phyloP scores from a whole-genome alignment of 2,797 vertebrate genomes.

The Alcedo quadribrachys region DNA sequence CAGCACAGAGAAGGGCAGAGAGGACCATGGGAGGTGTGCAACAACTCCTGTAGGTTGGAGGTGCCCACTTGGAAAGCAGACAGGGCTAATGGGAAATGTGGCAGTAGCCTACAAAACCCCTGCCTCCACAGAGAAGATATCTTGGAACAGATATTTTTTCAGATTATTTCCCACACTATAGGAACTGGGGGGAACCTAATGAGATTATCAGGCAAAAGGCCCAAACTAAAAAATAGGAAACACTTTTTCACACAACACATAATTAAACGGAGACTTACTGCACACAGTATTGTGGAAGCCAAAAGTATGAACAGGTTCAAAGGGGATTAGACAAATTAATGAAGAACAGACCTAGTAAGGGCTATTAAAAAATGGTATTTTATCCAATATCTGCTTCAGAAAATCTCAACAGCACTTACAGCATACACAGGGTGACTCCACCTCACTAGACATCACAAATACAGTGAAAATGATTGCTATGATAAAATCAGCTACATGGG shows the following conservation, averaged over 20 bases:
- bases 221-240: constrained; percentile 10
- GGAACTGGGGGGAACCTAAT: not conserved
- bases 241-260: constrained; percentile 27
- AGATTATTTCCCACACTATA: not conserved
- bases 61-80: not conserved
- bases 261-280: constrained; percentile 6
- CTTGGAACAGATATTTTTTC: not conserved
- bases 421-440: not conserved
- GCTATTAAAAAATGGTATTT: not conserved
- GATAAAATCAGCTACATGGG: not conserved
- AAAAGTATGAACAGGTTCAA: constrained; percentile 2
- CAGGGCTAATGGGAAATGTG: not conserved
- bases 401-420: not conserved
- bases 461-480: not conserved
- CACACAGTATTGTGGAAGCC: not conserved
- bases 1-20: not conserved
- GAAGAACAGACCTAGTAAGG: constrained; percentile 13
- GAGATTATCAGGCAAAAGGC: constrained; percentile 8
- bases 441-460: not conserved
- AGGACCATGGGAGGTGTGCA: not conserved
- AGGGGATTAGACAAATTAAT: constrained; percentile 37
- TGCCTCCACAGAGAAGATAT: not conserved
- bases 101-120: not conserved
- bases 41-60: not conserved
- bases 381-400: not conserved